Conservation (phyloP, 1,140 invertebrate species). For the Orius laevigatus region DNA sequence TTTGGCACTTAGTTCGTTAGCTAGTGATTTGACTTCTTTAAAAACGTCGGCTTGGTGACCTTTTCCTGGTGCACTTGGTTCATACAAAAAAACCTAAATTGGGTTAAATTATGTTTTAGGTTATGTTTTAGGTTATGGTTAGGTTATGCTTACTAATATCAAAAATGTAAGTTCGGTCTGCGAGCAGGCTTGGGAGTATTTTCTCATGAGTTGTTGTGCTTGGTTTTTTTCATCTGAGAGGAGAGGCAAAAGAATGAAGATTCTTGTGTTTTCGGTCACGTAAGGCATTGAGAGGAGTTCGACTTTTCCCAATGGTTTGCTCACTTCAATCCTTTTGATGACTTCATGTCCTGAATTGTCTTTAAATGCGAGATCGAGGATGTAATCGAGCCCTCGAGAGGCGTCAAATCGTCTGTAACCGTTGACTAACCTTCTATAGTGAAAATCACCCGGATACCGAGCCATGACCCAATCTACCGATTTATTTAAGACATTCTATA, state of each 20-base stretch:
- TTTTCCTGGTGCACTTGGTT: conserved; percentile 40
- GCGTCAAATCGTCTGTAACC: conserved; percentile 76
- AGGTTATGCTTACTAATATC: conserved; percentile 36
- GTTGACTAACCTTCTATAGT: conserved; percentile 46
- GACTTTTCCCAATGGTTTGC: conserved; percentile 63
- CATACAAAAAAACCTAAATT: conserved; percentile 41
- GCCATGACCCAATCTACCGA: conserved; percentile 36
- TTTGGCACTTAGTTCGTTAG: conserved; percentile 42
- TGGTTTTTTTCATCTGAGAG: conserved; percentile 32
- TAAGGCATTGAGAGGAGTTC: conserved; percentile 77
- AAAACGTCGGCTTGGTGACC: conserved; percentile 43
- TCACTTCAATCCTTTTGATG: conserved; percentile 40
- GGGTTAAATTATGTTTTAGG: conserved; percentile 1
- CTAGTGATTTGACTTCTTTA: conserved; percentile 42
- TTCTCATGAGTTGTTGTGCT: conserved; percentile 45
- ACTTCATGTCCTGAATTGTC: conserved; percentile 26
- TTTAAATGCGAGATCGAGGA: conserved; percentile 51
- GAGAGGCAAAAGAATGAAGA: conserved; percentile 57
- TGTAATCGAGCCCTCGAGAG: conserved; percentile 74
- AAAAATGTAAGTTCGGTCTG: conserved; percentile 61
- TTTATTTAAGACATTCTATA: conserved; percentile 41
- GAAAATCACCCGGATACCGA: conserved; percentile 35
- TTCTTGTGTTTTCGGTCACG: conserved; percentile 71
- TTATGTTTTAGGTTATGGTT: not conserved
- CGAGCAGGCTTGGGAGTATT: conserved; percentile 53